Conservation (phyloP, 2,797 vertebrate genomes). For the Cuniculus paca region DNA sequence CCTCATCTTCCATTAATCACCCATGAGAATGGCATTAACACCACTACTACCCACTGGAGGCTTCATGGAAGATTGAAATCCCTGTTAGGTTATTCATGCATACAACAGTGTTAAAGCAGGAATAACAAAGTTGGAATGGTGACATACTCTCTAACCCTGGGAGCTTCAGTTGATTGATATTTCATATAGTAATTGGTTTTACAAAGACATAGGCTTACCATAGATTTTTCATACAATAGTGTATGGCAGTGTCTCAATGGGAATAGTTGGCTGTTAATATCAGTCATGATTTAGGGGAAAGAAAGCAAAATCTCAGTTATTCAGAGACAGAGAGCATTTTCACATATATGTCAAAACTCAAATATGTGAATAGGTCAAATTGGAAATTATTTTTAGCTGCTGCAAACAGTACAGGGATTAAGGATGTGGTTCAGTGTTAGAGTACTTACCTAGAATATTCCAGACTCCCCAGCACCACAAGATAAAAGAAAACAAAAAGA, state of each 20-base stretch:
- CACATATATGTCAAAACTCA: neutral
- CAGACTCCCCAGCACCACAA: no score
- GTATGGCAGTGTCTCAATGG: neutral
- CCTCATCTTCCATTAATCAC: neutral
- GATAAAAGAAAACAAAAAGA: neutral
- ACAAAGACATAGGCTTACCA: neutral
- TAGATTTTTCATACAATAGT: neutral
- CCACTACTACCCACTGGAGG: neutral
- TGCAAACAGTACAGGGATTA: neutral
- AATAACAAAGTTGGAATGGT: neutral
- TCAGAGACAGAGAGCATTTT: slow-evolving; percentile 17
- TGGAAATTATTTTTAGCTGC: neutral
- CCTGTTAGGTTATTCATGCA: neutral
- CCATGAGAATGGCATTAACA: neutral
- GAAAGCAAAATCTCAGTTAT: slow-evolving; percentile 26
- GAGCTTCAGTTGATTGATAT: neutral
- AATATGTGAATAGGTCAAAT: neutral
- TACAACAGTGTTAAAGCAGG: neutral
- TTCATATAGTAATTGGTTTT: neutral
- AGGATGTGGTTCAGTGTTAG: no score
- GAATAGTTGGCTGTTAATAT: slow-evolving; percentile 13
- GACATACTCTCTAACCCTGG: neutral
- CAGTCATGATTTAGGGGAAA: neutral
- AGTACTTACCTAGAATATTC: neutral
- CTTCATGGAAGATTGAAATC: neutral